Percentiles rank a stretch among this genome's conserved stretches.
These are phyloP conservation scores for Apis laboriosa DNA, from an alignment of 1,140 invertebrate genomes.

Conservation along the genomic window DNA sequence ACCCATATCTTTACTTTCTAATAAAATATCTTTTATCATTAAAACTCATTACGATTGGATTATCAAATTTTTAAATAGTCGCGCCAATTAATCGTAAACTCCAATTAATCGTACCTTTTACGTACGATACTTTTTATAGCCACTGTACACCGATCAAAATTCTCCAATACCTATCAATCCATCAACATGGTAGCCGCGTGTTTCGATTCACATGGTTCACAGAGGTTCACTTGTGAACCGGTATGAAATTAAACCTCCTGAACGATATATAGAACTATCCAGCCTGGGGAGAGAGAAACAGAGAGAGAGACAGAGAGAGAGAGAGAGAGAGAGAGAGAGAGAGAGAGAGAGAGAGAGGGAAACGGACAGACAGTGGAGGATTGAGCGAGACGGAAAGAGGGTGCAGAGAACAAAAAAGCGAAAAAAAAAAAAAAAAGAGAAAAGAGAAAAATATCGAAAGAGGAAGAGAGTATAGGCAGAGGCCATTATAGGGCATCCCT, in stretches of 20 bases:
- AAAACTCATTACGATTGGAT: too few species aligned
- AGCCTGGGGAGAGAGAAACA: too few species aligned
- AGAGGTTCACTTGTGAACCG: slow-evolving; percentile 16
- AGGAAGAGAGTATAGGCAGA: slow-evolving; percentile 28
- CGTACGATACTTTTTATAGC: too few species aligned
- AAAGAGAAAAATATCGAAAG: slow-evolving; percentile 3
- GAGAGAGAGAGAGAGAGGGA: neutral
- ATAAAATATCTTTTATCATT: too few species aligned
- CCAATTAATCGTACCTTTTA: too few species aligned
- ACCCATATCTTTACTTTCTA: too few species aligned
- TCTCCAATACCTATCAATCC: neutral
- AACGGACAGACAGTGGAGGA: neutral
- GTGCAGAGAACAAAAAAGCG: neutral
- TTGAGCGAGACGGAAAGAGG: slow-evolving; percentile 4
- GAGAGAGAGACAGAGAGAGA: neutral
- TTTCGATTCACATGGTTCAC: slow-evolving; percentile 16
- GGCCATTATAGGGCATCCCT: slow-evolving; percentile 58
- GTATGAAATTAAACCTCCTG: slow-evolving; percentile 28
- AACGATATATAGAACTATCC: neutral
- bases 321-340: neutral
- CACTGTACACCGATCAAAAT: too few species aligned
- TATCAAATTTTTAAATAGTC: neutral
- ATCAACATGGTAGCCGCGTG: neutral
- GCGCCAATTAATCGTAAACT: too few species aligned
- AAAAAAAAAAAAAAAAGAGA: neutral